Base-by-base conservation (phyloP, 30 jellyfish, hydroid and myxozoan genomes). In the Aurelia sp. region DNA sequence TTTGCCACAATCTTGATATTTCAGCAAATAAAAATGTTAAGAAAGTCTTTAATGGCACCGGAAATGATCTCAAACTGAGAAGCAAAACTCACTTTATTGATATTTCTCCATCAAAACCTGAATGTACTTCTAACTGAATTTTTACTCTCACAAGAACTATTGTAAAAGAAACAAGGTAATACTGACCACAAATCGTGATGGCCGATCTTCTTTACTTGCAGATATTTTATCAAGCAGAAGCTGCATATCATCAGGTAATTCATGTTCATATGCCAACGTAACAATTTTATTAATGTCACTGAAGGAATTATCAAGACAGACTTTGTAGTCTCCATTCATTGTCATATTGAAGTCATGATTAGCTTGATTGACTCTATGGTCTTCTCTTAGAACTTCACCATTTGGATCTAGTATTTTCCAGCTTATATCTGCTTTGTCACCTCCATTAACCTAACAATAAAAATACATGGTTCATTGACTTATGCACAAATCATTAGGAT, bases 261-360 rank as follows among this genome's bases (percentile, higher is more conserved):
- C 76, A 35, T 52, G 62, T 4, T 81, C 74, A 11, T 68, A 23
- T 61, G 11, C 85, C 31, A 81, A 63, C 6, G 78, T 67, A 20
- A 81, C 85, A 23, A 70, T 44, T 47, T 81, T 81, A 33, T 33
- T 15, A 4, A 62, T 76, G 23, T 69, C 59, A 76, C 70, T 52
- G 53, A 69, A 69, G 22, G 91, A 50, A 78, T 81, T 81, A 59
- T 81, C 91, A 22, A 81, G 20, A 23, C 91, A 81, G 23, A 81
- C 48, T 23, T 31, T 60, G 58, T 81, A 70, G 3, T 58, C 78
- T 17, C 91, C 91, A 27, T 51, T 67, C 27, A 11, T 66, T 13
- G 80, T 68, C 19, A 68, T 72, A 55, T 68, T 71, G 70, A 81
- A 81, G 5, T 17, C 50, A 57, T 23, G 23, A 22, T 53, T 30